A percentile compares a stretch with the other conserved stretches of the same genome.
Evolutionary conservation across 2,113 vertebrate species (phyloP).

Genomic region (Pluvianellus socialis): DNA sequence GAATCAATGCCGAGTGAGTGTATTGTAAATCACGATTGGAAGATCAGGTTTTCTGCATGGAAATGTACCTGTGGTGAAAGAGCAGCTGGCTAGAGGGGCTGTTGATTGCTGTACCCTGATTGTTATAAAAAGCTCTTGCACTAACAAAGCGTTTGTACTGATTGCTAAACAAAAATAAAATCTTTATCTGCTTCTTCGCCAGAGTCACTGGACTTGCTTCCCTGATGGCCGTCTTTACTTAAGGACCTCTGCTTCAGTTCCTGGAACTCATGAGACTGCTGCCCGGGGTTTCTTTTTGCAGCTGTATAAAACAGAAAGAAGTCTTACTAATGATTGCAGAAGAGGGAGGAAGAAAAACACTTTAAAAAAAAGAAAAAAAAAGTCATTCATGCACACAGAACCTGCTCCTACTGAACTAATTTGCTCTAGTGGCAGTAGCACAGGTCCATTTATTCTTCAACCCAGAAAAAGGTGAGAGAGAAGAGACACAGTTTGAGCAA

Average conservation of each 20-base stretch:
- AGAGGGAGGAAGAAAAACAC: background rate
- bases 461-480: background rate
- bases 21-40: background rate
- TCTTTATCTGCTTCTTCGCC: slow-evolving; percentile 90
- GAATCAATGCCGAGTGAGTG: slow-evolving; percentile 12
- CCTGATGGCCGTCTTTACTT: slow-evolving; percentile 78
- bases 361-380: background rate
- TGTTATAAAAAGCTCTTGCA: slow-evolving; percentile 28
- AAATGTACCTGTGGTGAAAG: slow-evolving; percentile 30
- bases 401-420: background rate
- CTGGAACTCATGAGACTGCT: slow-evolving; percentile 76
- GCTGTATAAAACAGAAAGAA: slow-evolving; percentile 61
- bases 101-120: slow-evolving; percentile 37
- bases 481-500: background rate
- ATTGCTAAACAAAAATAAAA: slow-evolving; percentile 87
- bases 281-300: slow-evolving; percentile 75
- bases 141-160: slow-evolving; percentile 4
- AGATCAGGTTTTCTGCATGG: background rate
- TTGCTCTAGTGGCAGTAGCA: background rate
- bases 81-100: slow-evolving; percentile 48
- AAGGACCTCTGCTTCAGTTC: slow-evolving; percentile 77
- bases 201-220: slow-evolving; percentile 86
- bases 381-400: background rate
- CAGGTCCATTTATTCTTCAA: background rate
- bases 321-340: background rate